Conservation (phyloP, 2,797 vertebrate species). For the Acanthis flammea region DNA sequence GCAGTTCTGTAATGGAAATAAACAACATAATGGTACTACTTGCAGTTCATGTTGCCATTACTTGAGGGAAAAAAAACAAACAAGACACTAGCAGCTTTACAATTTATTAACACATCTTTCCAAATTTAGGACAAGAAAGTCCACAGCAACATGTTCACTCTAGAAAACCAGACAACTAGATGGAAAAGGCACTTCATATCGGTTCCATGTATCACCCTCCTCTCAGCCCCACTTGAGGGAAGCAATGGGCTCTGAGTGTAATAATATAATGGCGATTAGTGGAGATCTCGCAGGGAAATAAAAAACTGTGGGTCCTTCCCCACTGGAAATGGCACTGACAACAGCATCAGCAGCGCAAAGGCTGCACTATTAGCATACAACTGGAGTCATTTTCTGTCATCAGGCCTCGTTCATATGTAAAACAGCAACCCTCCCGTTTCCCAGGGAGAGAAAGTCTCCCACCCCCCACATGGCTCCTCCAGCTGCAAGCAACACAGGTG, state of each 20-base stretch:
- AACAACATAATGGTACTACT: not conserved
- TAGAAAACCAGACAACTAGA: not conserved
- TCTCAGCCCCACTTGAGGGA: not conserved
- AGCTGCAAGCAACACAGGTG: conserved; percentile 63
- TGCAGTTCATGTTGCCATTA: conserved; percentile 18
- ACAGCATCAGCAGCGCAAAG: not conserved
- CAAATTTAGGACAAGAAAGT: not conserved
- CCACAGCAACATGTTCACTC: not conserved
- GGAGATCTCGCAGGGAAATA: conserved; percentile 16
- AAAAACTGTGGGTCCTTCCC: conserved; percentile 13
- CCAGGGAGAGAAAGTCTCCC: not conserved
- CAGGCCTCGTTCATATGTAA: conserved; percentile 66
- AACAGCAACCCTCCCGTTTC: conserved; percentile 5
- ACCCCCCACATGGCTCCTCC: not conserved
- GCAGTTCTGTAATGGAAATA: conserved; percentile 24
- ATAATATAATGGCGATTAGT: not conserved
- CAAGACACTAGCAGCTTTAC: not conserved
- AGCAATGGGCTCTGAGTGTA: not conserved
- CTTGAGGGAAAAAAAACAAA: not conserved
- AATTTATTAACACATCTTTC: not conserved
- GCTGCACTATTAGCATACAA: conserved; percentile 64
- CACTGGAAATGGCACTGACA: conserved; percentile 47
- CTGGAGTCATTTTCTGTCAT: conserved; percentile 28
- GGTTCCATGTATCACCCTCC: not conserved
- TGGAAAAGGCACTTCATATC: not conserved